These are phyloP conservation scores for Cebus imitator DNA, from an alignment of 2,113 vertebrate genomes.

Conservation along the genomic window DNA sequence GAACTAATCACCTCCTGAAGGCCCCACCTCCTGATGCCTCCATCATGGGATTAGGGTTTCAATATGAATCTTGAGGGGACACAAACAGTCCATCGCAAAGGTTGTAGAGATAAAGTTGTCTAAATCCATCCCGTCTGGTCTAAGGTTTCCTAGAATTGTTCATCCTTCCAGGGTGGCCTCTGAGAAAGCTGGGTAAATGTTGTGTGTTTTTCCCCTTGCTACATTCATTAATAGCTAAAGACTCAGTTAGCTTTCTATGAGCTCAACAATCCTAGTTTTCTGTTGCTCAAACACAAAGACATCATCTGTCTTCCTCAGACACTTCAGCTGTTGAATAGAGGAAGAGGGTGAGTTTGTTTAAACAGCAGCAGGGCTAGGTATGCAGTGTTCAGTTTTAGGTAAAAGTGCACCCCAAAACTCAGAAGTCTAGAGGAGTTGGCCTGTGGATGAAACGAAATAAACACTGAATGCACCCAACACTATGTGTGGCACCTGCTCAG, in stretches of 20 bases:
- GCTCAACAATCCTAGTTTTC: conserved; percentile 30
- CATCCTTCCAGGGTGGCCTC: background rate
- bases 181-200: background rate
- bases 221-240: conserved; percentile 52
- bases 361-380: background rate
- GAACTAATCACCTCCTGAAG: background rate
- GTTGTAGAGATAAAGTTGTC: background rate
- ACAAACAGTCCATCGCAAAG: background rate
- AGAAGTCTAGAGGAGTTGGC: background rate
- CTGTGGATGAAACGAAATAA: background rate
- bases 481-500: background rate
- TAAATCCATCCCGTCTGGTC: background rate
- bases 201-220: background rate
- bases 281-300: conserved; percentile 54
- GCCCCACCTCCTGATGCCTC: background rate
- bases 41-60: background rate
- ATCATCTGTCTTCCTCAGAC: background rate
- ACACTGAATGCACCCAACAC: no score
- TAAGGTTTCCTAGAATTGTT: background rate
- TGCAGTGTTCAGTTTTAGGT: background rate
- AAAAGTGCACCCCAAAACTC: fast-evolving
- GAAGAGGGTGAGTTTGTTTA: background rate
- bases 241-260: conserved; percentile 57
- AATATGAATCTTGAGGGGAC: background rate
- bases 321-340: background rate